Evolutionary conservation across 2,888 invertebrate species (phyloP).

Genomic region (Clusia tigrina): DNA sequence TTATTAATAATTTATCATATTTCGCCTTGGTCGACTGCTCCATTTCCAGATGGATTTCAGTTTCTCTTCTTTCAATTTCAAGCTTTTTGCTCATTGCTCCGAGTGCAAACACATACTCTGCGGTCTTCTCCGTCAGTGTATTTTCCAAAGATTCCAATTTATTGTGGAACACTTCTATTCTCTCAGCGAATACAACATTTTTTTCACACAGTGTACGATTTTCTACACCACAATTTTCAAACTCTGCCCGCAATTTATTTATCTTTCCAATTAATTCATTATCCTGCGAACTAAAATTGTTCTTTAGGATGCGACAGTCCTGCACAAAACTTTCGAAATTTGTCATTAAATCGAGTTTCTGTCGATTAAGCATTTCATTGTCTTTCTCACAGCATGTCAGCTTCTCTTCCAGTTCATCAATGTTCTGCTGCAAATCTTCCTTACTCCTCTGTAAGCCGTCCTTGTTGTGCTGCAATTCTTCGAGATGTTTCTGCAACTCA

Average conservation of each 20-base stretch:
- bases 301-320: slow-evolving; percentile 23
- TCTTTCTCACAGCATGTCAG: slow-evolving; percentile 23
- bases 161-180: no score
- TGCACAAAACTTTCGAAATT: slow-evolving; percentile 30
- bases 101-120: slow-evolving; percentile 13
- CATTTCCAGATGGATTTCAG: slow-evolving; percentile 21
- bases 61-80: slow-evolving; percentile 17
- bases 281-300: slow-evolving; percentile 17
- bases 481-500: no score
- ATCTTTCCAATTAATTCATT: slow-evolving; percentile 19
- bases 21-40: slow-evolving; percentile 34
- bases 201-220: no score
- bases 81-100: slow-evolving; percentile 26
- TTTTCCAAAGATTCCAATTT: no score
- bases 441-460: no score
- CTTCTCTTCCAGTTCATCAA: slow-evolving; percentile 23
- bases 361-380: slow-evolving; percentile 20
- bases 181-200: no score
- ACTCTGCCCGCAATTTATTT: slow-evolving; percentile 11
- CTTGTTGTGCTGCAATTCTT: no score
- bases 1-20: slow-evolving; percentile 36
- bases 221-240: no score
- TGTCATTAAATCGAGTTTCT: slow-evolving; percentile 29
- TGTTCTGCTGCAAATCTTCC: no score
- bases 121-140: no score